Percentiles rank a stretch among this genome's conserved stretches.
Evolutionary conservation across 1,140 invertebrate species (phyloP).

Genomic region (Drosophila ironensis): DNA sequence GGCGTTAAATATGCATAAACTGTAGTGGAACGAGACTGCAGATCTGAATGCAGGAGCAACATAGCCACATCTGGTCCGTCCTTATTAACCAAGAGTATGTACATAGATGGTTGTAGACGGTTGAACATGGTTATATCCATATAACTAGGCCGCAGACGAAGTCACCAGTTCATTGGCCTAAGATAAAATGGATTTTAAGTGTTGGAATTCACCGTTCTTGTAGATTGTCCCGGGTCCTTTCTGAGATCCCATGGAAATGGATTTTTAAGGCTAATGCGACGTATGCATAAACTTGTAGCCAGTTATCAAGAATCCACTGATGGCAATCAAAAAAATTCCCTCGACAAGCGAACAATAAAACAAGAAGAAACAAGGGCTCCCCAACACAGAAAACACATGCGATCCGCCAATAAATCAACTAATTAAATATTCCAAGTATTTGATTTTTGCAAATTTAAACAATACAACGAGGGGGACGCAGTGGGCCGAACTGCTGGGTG

Average conservation of each 20-base stretch:
- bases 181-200: neutral
- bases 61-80: conserved; percentile 1
- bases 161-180: too few species aligned
- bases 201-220: too few species aligned
- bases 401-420: conserved; percentile 58
- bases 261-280: conserved; percentile 3
- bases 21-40: conserved; percentile 37
- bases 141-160: too few species aligned
- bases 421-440: conserved; percentile 69
- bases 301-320: neutral
- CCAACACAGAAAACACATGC: conserved; percentile 17
- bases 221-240: too few species aligned
- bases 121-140: too few species aligned
- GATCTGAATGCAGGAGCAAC: conserved; percentile 24
- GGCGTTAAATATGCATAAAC: conserved; percentile 55
- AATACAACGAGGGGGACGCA: conserved; percentile 28
- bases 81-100: neutral
- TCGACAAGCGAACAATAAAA: conserved; percentile 9
- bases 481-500: conserved; percentile 22
- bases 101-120: neutral
- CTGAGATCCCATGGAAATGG: too few species aligned
- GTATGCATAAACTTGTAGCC: neutral
- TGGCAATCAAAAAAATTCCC: conserved; percentile 21
- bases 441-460: conserved; percentile 69
- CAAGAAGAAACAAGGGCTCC: conserved; percentile 17